phyloP scores from a whole-genome alignment of 2,113 vertebrate genomes.

The Orcinus orca region DNA sequence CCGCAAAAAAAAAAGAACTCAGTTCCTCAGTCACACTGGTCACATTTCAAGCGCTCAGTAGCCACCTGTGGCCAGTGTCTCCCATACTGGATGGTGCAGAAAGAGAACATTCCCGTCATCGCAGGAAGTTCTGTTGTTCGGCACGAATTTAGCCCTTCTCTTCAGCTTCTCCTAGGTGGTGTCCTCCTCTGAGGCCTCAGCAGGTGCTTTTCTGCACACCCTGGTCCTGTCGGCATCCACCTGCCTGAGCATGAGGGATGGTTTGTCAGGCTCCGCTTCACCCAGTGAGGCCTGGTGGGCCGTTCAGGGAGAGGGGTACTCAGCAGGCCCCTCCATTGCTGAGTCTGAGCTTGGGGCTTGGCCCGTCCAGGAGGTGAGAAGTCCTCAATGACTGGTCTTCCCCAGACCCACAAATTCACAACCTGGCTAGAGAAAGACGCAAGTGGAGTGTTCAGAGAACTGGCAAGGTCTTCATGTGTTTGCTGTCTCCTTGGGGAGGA shows the following conservation, averaged over 20 bases:
- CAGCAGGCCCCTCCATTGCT: neutral
- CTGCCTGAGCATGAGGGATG: fast-evolving
- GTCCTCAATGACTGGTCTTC: neutral
- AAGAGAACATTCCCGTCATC: fast-evolving
- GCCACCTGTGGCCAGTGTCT: neutral
- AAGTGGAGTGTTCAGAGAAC: neutral
- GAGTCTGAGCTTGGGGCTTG: neutral
- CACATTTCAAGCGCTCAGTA: neutral
- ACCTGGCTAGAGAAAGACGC: neutral
- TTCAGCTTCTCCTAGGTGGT: no score
- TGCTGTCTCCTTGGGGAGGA: neutral
- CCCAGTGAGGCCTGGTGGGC: no score
- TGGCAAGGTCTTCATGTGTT: neutral
- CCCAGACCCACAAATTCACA: neutral
- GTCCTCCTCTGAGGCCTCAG: neutral
- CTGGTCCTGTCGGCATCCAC: neutral
- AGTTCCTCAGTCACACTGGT: neutral
- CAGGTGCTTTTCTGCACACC: neutral
- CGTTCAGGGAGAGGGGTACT: fast-evolving
- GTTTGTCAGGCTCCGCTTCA: neutral
- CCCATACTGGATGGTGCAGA: neutral
- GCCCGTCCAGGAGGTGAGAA: neutral
- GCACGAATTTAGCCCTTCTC: neutral
- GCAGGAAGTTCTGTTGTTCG: fast-evolving
- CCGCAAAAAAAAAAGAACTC: neutral